These are phyloP conservation scores for Ascaphus truei DNA, from an alignment of 2,113 vertebrate species.

Conservation along the genomic window DNA sequence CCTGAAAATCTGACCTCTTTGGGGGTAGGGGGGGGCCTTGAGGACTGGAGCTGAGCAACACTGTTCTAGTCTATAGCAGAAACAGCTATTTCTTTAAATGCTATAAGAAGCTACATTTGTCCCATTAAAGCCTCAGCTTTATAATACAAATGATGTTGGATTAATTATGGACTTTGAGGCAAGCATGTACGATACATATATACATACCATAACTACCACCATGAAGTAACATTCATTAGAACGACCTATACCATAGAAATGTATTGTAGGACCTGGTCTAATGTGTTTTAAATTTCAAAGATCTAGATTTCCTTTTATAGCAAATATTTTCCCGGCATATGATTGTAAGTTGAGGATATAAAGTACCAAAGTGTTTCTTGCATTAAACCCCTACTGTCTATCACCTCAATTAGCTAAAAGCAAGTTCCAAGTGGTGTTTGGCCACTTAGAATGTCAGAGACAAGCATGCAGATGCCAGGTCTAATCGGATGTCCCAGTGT, in stretches of 20 bases:
- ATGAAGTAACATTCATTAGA: background rate
- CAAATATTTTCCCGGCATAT: conserved; percentile 26
- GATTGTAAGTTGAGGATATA: conserved; percentile 22
- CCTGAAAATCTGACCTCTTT: no score
- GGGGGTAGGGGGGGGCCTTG: no score
- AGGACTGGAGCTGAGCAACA: no score
- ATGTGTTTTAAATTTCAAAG: conserved; percentile 27
- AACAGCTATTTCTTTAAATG: no score
- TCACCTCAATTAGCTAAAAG: conserved; percentile 39
- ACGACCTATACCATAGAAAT: background rate
- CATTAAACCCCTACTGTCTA: conserved; percentile 37
- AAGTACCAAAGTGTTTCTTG: conserved; percentile 33
- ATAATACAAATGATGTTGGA: no score
- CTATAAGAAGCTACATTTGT: no score
- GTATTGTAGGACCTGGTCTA: conserved; percentile 20
- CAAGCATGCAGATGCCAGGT: conserved; percentile 35
- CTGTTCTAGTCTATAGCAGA: no score
- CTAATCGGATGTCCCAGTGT: conserved; percentile 31
- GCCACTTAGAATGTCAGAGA: conserved; percentile 35
- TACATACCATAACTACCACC: no score
- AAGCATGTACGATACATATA: no score
- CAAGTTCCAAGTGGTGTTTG: conserved; percentile 34
- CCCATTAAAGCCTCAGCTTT: no score
- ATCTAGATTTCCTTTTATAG: no score
- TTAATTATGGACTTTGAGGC: no score